Base-by-base conservation (phyloP, 2,797 vertebrate genomes). In the Podarcis lilfordi region DNA sequence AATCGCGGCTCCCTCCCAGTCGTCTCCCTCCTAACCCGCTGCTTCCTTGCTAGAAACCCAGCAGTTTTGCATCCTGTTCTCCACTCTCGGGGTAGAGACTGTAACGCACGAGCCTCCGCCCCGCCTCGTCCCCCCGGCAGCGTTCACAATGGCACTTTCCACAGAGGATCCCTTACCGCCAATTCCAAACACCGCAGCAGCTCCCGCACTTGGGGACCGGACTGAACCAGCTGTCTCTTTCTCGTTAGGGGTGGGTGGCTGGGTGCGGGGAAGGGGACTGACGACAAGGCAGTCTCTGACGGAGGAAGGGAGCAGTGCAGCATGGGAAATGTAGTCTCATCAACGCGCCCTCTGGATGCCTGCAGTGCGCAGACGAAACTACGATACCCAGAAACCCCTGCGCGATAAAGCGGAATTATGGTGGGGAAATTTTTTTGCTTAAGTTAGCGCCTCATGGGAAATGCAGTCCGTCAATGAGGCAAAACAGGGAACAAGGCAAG, bases 261-360 rank as follows among this genome's bases (percentile, higher is more conserved):
- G 32, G 55, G 50, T 55, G 50, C 50, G 50, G 50, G 23, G 27
- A 29, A 19, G 8, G 21, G 7, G 32, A 61, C 40, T 50, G 59
- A 66, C 10, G 35, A 59, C 69, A 55, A 35, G 77, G 64, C 50
- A 19, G 50, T 9, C 35, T 23, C 76, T 32, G 11, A 8, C 40
- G 2, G 23, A 50, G 40, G 61, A 37, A 50, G 59, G n/a, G 43
- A 76, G 61, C 84, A 69, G 37, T 40, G 88, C 50, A 19, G 1
- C 27, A 9, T 77, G 84, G 88, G 88, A 89, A 89, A 59, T 86
- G 88, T 68, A 89, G 88, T 89, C 43, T 40, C 35, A 4, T 15
- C 1, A 29, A 1, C 0, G 13, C 2, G 7, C 9, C 9, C 23
- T 8, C 7, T 4, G 11, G 1, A 76, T 32, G 61, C 61, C 8